Percentiles rank a stretch among this genome's conserved stretches.
Conservation (phyloP, 2,888 invertebrate genomes). For the Autographa pulchrina region DNA sequence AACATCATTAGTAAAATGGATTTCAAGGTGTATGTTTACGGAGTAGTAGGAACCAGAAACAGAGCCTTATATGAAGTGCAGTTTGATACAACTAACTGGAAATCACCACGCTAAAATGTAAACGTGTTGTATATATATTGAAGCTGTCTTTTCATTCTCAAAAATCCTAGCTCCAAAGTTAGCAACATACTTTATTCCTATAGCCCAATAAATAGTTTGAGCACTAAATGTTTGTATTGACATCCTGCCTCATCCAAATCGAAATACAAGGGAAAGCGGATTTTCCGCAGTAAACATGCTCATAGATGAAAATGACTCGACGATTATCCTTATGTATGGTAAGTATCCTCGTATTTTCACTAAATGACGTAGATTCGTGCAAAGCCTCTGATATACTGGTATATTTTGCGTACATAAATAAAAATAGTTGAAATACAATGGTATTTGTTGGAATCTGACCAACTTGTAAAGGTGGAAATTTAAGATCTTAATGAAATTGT, state of each 20-base stretch:
- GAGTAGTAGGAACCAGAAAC: too few relatives aligned
- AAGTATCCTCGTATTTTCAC: conserved; percentile 30
- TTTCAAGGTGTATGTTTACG: too few relatives aligned
- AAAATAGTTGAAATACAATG: conserved; percentile 14
- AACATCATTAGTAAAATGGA: too few relatives aligned
- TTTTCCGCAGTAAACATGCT: conserved; percentile 48
- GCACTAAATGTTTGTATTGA: conserved; percentile 17
- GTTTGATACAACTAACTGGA: too few relatives aligned
- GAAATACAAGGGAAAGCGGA: conserved; percentile 41
- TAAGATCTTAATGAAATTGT: too few relatives aligned
- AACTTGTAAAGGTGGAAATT: background rate
- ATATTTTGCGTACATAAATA: conserved; percentile 17
- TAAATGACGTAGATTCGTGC: conserved; percentile 20
- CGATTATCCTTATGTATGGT: conserved; percentile 46
- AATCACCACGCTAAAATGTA: too few relatives aligned
- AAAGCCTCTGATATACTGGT: conserved; percentile 23
- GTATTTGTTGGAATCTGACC: conserved; percentile 1
- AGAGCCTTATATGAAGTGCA: too few relatives aligned
- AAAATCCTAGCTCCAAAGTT: background rate
- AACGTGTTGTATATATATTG: background rate
- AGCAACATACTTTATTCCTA: background rate
- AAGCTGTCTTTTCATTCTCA: background rate
- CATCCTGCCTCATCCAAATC: conserved; percentile 21
- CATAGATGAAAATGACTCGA: conserved; percentile 41
- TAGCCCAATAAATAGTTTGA: conserved; percentile 10